Evolutionary conservation across 1,140 invertebrate genomes (phyloP), one percentile per base, ranked within the genome.

Genomic region (Octopus sinensis): DNA sequence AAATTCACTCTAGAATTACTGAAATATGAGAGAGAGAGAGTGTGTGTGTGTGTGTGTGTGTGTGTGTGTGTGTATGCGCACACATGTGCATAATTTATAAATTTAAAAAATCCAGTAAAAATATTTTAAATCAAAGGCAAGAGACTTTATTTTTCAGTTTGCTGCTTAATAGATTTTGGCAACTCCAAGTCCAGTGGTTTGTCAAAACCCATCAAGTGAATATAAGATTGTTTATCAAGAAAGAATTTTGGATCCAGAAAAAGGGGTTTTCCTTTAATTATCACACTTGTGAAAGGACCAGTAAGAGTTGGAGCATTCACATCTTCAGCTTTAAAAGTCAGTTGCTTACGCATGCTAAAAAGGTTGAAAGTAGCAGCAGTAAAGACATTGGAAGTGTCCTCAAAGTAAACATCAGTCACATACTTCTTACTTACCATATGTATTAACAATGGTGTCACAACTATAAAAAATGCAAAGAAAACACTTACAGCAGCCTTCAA

Each of bases 191-290:
- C 94, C 62, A 97, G 91, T 7, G 96, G 96, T 89, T 96, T 95
- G 87, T 98, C 96, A 89, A 94, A 97, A 4, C 95, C 96, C 94
- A 98, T 96, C 75, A 98, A 93, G 86, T 93, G 94, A 56, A 92
- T 93, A 91, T 95, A 97, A 89, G 96, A 94, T 80, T 92, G 87
- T 0, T 93, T 91, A 84, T 95, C 92, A 7, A 91, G 88, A 85
- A 97, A 97, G 17, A 92, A 87, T 4, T 91, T 89, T 0, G 93
- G 91, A 88, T 96, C 95, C 13, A 97, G 91, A 87, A 97, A 96
- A 0, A 97, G 85, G 3, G 96, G 93, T 30, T 87, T 87, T 3
- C 85, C 85, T 86, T 94, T 95, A 0, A 94, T 94, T 76, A 91
- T 78, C 87, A 96, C 93, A 23, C 94, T 94, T 12, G 95, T 95